phyloP scores from a whole-genome alignment of 53 echinoderm and acorn worm species.

The Echinarachnius parma region DNA sequence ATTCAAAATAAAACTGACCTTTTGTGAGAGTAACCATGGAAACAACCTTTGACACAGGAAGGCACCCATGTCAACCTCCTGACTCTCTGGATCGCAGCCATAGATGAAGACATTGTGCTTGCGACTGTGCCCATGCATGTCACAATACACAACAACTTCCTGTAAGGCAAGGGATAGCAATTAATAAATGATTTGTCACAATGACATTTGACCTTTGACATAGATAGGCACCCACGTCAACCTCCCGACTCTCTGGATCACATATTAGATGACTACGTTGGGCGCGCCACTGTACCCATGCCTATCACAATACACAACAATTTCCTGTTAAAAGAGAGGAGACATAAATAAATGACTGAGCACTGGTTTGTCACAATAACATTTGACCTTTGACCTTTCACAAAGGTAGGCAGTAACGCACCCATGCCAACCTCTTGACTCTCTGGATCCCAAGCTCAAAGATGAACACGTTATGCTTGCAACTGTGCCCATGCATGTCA shows the following conservation, averaged over 20 bases:
- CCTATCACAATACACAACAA: conserved; percentile 90
- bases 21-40: conserved; percentile 87
- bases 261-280: conserved; percentile 98
- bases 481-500: conserved; percentile 96
- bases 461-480: conserved; percentile 98
- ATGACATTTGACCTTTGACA: conserved; percentile 50
- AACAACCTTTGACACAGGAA: conserved; percentile 95
- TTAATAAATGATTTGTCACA: neutral
- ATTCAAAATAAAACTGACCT: conserved; percentile 45
- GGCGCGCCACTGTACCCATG: conserved; percentile 97
- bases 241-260: conserved; percentile 83
- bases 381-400: conserved; percentile 53
- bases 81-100: conserved; percentile 88
- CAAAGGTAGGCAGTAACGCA: conserved; percentile 81
- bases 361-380: neutral
- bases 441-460: conserved; percentile 94
- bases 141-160: conserved; percentile 90
- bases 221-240: conserved; percentile 78
- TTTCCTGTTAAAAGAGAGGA: conserved; percentile 16
- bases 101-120: conserved; percentile 99
- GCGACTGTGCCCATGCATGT: conserved; percentile 95
- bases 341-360: too few species aligned
- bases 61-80: conserved; percentile 77
- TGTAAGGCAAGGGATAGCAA: neutral
- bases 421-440: conserved; percentile 82